Evolutionary conservation across 2,888 invertebrate species (phyloP).

Genomic region (Tridacna gigas): DNA sequence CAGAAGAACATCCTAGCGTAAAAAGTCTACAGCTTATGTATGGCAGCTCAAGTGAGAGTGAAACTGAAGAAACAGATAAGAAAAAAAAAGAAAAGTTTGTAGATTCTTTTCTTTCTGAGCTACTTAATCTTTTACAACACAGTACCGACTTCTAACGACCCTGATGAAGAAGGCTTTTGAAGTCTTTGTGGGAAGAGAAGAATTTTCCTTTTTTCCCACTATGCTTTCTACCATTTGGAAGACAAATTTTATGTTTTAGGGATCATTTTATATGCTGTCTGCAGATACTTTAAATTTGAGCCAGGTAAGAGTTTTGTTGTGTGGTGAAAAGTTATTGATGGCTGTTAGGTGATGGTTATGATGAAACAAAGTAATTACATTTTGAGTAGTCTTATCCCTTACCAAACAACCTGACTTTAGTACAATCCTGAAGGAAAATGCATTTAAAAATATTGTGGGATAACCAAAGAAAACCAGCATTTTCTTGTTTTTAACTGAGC

Average conservation of each 20-base stretch:
- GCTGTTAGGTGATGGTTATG: too few species aligned
- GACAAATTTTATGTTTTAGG: neutral
- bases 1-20: slow-evolving; percentile 62
- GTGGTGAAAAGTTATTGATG: too few species aligned
- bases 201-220: neutral
- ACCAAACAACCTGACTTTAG: too few species aligned
- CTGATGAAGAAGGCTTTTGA: neutral
- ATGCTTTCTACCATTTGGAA: neutral
- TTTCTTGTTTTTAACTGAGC: too few species aligned
- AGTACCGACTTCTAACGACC: neutral
- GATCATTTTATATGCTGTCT: neutral
- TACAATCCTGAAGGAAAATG: too few species aligned
- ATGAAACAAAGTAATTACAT: too few species aligned
- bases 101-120: too few species aligned
- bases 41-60: slow-evolving; percentile 60
- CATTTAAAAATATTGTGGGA: too few species aligned
- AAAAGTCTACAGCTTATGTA: slow-evolving; percentile 61
- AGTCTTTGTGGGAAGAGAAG: neutral
- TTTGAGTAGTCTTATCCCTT: too few species aligned
- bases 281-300: too few species aligned
- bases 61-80: slow-evolving; percentile 44
- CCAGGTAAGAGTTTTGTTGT: too few species aligned
- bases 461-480: too few species aligned
- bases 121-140: neutral
- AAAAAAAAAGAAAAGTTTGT: slow-evolving; percentile 12